These are phyloP conservation scores for Ormyrus thymus DNA, from an alignment of 2,888 invertebrate genomes.

Conservation along the genomic window DNA sequence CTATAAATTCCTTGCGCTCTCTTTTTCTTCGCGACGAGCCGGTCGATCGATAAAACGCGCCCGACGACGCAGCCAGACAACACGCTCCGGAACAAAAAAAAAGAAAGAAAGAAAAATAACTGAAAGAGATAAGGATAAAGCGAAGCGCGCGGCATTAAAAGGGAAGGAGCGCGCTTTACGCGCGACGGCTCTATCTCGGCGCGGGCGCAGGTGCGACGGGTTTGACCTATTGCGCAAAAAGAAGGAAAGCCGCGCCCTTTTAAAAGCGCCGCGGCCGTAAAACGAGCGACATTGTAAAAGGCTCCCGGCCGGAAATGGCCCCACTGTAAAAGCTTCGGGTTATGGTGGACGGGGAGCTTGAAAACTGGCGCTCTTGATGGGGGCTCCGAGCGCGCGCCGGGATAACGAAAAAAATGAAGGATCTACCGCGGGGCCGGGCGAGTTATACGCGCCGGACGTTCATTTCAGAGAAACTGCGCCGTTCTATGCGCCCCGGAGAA, in stretches of 20 bases:
- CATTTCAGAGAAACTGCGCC: too few relatives aligned
- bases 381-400: not conserved
- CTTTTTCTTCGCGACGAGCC: too few relatives aligned
- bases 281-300: constrained; percentile 66
- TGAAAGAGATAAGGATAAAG: constrained; percentile 24
- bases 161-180: constrained; percentile 35
- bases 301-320: constrained; percentile 58
- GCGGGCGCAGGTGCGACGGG: not conserved
- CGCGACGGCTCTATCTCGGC: constrained; percentile 39
- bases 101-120: too few relatives aligned
- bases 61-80: too few relatives aligned
- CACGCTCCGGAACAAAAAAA: not conserved
- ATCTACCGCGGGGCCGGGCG: not conserved
- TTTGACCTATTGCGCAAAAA: constrained; percentile 35
- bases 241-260: constrained; percentile 17
- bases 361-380: not conserved
- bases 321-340: constrained; percentile 62
- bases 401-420: not conserved
- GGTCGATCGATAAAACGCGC: not conserved
- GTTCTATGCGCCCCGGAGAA: too few relatives aligned
- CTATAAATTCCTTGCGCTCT: not conserved
- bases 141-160: constrained; percentile 18
- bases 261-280: constrained; percentile 21
- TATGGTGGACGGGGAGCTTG: constrained; percentile 7
- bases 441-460: too few relatives aligned